Evolutionary conservation across 2,113 vertebrate species (phyloP).

Genomic region (Zapus hudsonius): DNA sequence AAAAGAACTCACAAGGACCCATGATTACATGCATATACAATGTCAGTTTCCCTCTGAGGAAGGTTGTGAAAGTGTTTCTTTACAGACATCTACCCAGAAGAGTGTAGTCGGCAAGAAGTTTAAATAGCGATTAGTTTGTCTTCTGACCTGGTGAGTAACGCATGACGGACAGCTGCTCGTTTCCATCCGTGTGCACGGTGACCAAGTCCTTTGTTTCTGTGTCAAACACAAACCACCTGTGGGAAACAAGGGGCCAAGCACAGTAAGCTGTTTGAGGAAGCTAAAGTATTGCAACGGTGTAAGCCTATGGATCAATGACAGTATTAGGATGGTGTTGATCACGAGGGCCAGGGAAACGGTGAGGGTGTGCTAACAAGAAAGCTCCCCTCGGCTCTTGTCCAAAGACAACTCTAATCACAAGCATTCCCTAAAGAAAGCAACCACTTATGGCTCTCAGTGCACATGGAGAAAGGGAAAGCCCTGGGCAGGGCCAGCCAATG

Average conservation of each 20-base stretch:
- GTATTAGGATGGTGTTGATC: too few relatives aligned
- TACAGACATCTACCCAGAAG: neutral
- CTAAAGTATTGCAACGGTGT: neutral
- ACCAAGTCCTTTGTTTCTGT: conserved; percentile 97
- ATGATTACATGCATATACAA: rapidly evolving
- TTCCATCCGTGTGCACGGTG: conserved; percentile 98
- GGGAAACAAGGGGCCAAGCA: conserved; percentile 70
- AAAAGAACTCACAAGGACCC: neutral
- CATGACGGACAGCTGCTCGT: conserved; percentile 97
- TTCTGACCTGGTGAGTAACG: conserved; percentile 94
- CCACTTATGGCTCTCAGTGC: rapidly evolving
- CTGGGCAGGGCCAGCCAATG: too few relatives aligned
- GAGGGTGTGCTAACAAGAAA: conserved; percentile 31
- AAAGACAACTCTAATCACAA: neutral
- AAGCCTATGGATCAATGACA: neutral
- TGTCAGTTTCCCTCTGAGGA: neutral
- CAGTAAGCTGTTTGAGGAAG: conserved; percentile 55
- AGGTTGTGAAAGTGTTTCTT: neutral
- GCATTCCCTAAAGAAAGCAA: neutral
- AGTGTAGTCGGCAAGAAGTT: neutral
- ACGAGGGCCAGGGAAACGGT: conserved; percentile 49
- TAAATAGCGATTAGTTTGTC: neutral
- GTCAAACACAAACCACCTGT: conserved; percentile 99
- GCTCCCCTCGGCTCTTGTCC: neutral
- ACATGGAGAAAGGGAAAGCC: neutral